These are phyloP conservation scores for Baronia brevicornis DNA, from an alignment of 2,888 invertebrate genomes.

Conservation along the genomic window DNA sequence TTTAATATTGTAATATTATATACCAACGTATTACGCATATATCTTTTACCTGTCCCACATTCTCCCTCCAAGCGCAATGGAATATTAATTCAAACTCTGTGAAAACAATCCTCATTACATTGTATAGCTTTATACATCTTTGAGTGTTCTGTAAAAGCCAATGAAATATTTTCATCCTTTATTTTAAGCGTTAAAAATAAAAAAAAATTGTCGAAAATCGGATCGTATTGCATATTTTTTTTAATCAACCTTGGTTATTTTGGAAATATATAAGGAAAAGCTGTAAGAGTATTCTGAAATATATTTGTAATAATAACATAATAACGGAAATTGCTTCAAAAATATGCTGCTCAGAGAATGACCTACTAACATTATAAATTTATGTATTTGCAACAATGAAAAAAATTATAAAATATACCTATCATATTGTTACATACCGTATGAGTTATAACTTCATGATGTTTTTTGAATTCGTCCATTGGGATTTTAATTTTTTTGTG, in stretches of 20 bases:
- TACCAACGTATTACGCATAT: conserved; percentile 1
- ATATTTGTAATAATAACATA: no score
- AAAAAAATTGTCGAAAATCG: no score
- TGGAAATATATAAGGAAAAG: no score
- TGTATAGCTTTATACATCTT: conserved; percentile 84
- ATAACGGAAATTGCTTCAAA: no score
- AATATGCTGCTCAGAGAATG: no score
- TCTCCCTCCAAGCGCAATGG: conserved; percentile 87
- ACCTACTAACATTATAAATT: no score
- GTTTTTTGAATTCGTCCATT: conserved; percentile 77
- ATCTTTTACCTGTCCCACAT: conserved; percentile 78
- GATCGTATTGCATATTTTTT: no score
- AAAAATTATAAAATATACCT: conserved; percentile 6
- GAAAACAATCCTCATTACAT: conserved; percentile 85
- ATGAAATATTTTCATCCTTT: no score
- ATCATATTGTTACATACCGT: conserved; percentile 33
- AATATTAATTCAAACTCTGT: conserved; percentile 89
- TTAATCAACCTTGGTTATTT: no score
- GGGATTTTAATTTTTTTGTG: conserved; percentile 83
- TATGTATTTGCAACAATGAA: no score
- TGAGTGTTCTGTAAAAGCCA: conserved; percentile 83
- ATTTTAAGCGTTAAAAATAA: no score
- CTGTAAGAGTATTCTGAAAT: conserved; percentile 15
- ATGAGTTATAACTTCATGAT: conserved; percentile 63
- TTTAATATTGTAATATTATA: not conserved